These are phyloP conservation scores for Brienomyrus longianalis DNA, from an alignment of 2,113 vertebrate genomes.

Conservation along the genomic window DNA sequence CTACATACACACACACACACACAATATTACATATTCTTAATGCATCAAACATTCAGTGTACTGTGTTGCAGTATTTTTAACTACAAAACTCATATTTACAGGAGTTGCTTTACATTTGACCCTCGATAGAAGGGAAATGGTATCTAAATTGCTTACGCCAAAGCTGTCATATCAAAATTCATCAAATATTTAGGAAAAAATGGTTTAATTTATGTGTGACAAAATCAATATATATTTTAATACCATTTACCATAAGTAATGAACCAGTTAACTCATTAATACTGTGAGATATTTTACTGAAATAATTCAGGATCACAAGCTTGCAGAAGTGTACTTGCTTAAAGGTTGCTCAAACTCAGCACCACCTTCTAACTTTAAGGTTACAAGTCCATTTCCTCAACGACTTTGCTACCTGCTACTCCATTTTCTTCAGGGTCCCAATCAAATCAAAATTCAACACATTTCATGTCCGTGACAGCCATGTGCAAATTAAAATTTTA, in stretches of 20 bases:
- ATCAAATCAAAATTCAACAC: conserved; percentile 1
- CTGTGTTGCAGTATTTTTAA: no score
- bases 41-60: neutral
- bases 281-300: neutral
- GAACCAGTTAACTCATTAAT: neutral
- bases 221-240: neutral
- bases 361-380: neutral
- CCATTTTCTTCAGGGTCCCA: neutral
- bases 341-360: neutral
- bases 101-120: no score
- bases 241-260: neutral
- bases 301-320: neutral
- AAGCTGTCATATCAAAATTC: neutral
- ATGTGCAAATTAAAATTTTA: neutral
- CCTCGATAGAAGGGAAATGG: no score
- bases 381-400: neutral
- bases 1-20: neutral
- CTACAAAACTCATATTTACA: no score
- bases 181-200: neutral
- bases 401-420: neutral
- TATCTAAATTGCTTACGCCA: no score
- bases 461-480: neutral
- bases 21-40: neutral
- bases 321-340: neutral
- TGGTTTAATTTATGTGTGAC: neutral